Base-by-base conservation (phyloP, 2,888 invertebrate species). In the Peribatodes rhomboidaria region DNA sequence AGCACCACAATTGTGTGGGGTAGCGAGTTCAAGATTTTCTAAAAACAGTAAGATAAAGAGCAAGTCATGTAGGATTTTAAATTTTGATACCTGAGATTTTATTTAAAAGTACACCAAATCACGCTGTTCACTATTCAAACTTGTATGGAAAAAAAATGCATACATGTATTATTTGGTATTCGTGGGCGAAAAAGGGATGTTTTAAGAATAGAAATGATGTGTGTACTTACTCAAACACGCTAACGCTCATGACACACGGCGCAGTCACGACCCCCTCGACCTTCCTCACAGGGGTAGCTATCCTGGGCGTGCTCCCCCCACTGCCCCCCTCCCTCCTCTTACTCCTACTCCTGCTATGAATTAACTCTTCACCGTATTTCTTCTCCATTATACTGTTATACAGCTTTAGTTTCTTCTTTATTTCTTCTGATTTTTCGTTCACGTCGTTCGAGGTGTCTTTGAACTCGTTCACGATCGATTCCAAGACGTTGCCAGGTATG, bases 321-420 rank as follows among this genome's bases (percentile, higher is more conserved):
- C 50, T 50, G 1, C 87, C 84, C 4, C 81, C 78, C 18, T 83
- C 86, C 42, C 80, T 64, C 66, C 88, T 79, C 67, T 93, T 82
- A 55, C 90, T 93, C 58, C 90, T 83, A 16, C 88, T 82, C 44
- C 90, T 92, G 50, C 94, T 94, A 56, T 96, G 95, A 47, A 95
- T 96, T 81, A 95, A 94, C 68, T 96, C 95, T 60, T 95, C 95
- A 71, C 96, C 96, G 70, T 95, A 96, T 68, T 96, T 95, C 90
- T 95, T 94, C 84, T 95, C 95, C 71, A 96, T 95, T 54, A 97
- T 97, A 84, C 95, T 95, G 69, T 95, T 94, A 67, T 96, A 96
- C 70, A 96, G 82, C 77, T 95, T 95, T 65, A 96, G 85, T 66
- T 96, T 95, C 71, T 89, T 82, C 71, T 90, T 86, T 74, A 85